Evolutionary conservation across 2,113 vertebrate genomes (phyloP).

Genomic region (Heliornis fulica): DNA sequence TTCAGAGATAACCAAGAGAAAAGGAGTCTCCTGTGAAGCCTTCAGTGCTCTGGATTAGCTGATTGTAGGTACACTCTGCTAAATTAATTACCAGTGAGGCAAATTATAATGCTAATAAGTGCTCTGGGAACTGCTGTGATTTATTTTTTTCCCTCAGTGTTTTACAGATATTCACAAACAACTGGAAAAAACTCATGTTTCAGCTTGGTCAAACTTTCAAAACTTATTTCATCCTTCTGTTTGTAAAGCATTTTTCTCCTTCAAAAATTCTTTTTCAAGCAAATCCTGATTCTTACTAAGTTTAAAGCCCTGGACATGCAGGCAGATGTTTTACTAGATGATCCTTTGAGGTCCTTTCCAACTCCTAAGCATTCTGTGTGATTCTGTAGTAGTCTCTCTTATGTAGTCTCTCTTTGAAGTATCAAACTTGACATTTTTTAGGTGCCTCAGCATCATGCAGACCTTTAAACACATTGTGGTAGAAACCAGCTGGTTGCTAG

Average conservation of each 20-base stretch:
- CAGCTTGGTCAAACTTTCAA: neutral
- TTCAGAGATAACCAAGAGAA: neutral
- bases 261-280: neutral
- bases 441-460: neutral
- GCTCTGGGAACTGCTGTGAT: neutral
- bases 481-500: neutral
- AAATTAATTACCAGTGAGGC: neutral
- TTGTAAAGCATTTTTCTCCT: neutral
- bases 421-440: rapidly evolving
- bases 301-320: neutral
- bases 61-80: neutral
- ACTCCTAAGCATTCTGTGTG: too few species aligned
- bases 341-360: too few species aligned
- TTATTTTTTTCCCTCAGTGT: neutral
- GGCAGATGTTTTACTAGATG: neutral
- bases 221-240: neutral
- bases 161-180: neutral
- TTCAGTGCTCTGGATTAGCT: neutral
- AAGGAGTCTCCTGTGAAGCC: neutral
- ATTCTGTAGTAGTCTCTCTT: too few species aligned
- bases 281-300: neutral
- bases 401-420: neutral
- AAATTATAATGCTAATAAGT: neutral
- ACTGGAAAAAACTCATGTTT: neutral
- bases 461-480: neutral